Base-by-base conservation (phyloP, 2,888 invertebrate genomes). In the Thymelicus acteon region DNA sequence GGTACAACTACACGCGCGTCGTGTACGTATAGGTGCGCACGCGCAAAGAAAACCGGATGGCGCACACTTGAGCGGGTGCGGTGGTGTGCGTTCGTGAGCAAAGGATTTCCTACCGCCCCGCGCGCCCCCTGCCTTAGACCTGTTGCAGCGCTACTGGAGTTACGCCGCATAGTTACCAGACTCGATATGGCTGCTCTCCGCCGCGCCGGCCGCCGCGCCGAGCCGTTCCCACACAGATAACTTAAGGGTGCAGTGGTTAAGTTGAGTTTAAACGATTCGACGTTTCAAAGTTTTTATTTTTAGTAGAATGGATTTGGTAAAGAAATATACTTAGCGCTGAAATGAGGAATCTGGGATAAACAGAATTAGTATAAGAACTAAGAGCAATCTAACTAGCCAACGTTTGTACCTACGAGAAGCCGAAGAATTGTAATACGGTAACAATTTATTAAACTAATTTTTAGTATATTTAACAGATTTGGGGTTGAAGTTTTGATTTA, bases 101-200 rank as follows among this genome's bases (percentile, higher is more conserved):
- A 90, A 92, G 90, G 91, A 91, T 91, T 91, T 92, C 92, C 91
- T 91, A 90, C 92, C 89, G 85, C 85, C 87, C 89, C 89, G 84
- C 90, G 83, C 31, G 31, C 31, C 81, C 85, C 83, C 77, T 63
- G 60, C 94, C 65, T 60, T 94, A 86, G 93, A 93, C 93, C 93
- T 93, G 93, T 92, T 93, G 90, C 89, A 88, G 88, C 84, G 93
- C 93, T 93, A 93, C 93, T 90, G 93, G 93, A 93, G 93, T 93
- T 93, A 93, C 93, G 93, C 93, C 90, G 93, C 92, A 92, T 93
- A 93, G 91, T 93, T 93, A 92, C 93, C 92, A 89, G 92, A 90
- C 90, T 90, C 85, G 92, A 90, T 91, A 90, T 90, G 91, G 90
- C 84, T 85, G 89, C 87, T 87, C 87, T 79, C 79, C 77, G 79